phyloP scores from a whole-genome alignment of 2,888 invertebrate species.

The Chymomyza procnemis region DNA sequence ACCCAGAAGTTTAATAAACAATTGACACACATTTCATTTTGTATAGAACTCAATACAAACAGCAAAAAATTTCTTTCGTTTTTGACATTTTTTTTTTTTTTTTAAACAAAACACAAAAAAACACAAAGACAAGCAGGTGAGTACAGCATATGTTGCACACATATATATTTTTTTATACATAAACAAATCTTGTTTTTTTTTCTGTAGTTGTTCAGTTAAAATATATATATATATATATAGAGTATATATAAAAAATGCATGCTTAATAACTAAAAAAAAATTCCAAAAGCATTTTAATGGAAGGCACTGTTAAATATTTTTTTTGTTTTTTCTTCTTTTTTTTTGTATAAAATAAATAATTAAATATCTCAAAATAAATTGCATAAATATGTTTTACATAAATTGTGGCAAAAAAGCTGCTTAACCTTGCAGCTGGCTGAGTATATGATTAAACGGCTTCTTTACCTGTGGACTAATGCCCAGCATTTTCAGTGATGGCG shows the following conservation, averaged over 20 bases:
- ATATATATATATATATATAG: constrained; percentile 33
- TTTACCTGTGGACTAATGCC: constrained; percentile 96
- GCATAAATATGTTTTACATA: constrained; percentile 24
- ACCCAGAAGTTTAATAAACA: constrained; percentile 26
- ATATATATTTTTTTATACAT: constrained; percentile 37
- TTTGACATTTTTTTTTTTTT: constrained; percentile 10
- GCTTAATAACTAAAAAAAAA: constrained; percentile 58
- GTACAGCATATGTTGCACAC: constrained; percentile 60
- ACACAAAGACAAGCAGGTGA: constrained; percentile 53
- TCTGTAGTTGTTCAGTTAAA: constrained; percentile 11
- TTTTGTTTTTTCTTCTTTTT: constrained; percentile 31
- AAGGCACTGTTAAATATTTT: constrained; percentile 35
- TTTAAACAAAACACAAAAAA: constrained; percentile 47
- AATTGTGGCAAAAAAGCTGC: constrained; percentile 8
- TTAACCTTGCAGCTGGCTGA: constrained; percentile 72
- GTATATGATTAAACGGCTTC: constrained; percentile 70
- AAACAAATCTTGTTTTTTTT: constrained; percentile 3
- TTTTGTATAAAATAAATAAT: constrained; percentile 40
- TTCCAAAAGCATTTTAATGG: constrained; percentile 44
- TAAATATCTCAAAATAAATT: constrained; percentile 32
- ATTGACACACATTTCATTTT: constrained; percentile 66
- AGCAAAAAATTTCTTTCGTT: constrained; percentile 57
- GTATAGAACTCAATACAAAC: constrained; percentile 55
- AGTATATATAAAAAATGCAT: no score
- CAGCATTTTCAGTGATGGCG: constrained; percentile 94